Conservation (phyloP, 2,797 vertebrate genomes). For the Capromys pilorides region DNA sequence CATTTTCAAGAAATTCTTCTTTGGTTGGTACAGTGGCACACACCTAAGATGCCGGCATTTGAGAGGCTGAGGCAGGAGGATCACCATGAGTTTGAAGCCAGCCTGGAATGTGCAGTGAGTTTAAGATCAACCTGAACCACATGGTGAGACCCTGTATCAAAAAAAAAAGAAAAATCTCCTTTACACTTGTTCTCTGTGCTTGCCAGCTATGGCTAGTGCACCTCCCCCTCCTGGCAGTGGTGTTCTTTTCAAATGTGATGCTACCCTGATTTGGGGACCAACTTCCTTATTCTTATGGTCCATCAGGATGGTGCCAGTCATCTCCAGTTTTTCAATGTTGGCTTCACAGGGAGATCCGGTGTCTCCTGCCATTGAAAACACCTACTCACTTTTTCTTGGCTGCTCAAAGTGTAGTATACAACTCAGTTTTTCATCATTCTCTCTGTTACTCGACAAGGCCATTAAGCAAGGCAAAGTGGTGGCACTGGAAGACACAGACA, state of each 20-base stretch:
- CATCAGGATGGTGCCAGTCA: background rate
- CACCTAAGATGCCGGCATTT: background rate
- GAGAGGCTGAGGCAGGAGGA: background rate
- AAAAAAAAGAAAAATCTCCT: background rate
- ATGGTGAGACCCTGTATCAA: background rate
- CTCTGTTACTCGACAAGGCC: background rate
- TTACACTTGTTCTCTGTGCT: background rate
- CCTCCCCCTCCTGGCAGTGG: background rate
- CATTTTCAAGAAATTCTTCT: background rate
- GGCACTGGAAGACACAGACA: background rate
- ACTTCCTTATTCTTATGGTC: background rate
- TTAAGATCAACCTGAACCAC: background rate
- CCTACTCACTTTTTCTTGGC: background rate
- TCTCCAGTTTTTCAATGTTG: background rate
- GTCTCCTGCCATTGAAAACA: background rate
- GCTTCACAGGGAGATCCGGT: background rate
- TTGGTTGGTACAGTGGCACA: background rate
- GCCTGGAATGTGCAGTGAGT: background rate
- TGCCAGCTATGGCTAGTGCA: background rate
- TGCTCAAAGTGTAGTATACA: background rate
- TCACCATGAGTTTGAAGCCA: background rate
- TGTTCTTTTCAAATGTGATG: background rate
- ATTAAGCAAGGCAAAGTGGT: background rate
- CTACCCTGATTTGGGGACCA: background rate
- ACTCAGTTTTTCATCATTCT: background rate